Conservation (phyloP, 2,888 invertebrate species). For the Ormyrus labotus region DNA sequence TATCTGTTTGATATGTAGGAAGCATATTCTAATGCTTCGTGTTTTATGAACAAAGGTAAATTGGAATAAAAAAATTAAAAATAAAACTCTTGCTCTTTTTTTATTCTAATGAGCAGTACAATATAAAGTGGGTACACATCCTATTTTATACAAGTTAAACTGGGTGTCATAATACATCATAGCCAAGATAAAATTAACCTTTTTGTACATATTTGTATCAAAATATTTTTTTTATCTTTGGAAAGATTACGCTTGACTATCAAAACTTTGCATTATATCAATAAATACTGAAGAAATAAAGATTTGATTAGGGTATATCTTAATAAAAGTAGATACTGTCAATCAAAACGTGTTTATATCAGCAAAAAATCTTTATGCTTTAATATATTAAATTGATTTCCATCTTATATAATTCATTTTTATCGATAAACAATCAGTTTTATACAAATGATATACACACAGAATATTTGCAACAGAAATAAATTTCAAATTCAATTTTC, state of each 20-base stretch:
- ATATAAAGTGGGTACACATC: constrained; percentile 51
- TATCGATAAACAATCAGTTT: constrained; percentile 25
- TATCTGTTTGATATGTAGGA: constrained; percentile 27
- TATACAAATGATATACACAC: constrained; percentile 37
- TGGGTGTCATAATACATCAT: constrained; percentile 48
- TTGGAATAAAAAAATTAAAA: constrained; percentile 50
- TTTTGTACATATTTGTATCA: constrained; percentile 54
- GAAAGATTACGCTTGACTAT: constrained; percentile 46
- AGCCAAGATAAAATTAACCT: constrained; percentile 50
- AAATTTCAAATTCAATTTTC: constrained; percentile 18
- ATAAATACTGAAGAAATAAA: constrained; percentile 45
- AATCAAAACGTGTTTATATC: constrained; percentile 30
- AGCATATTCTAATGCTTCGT: constrained; percentile 44
- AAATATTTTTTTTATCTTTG: constrained; percentile 54
- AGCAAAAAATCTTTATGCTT: constrained; percentile 20
- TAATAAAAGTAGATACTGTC: constrained; percentile 28
- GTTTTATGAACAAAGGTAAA: constrained; percentile 46
- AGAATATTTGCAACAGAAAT: constrained; percentile 41
- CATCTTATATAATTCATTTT: constrained; percentile 29
- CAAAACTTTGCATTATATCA: constrained; percentile 19
- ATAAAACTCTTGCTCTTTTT: constrained; percentile 50
- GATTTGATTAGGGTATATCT: constrained; percentile 46
- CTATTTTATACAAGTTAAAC: constrained; percentile 52
- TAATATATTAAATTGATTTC: constrained; percentile 31
- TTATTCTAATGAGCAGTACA: constrained; percentile 55